Evolutionary conservation across 1,140 invertebrate genomes (phyloP), one percentile per base, ranked within the genome.

Genomic region (Gonioctena quinquepunctata): DNA sequence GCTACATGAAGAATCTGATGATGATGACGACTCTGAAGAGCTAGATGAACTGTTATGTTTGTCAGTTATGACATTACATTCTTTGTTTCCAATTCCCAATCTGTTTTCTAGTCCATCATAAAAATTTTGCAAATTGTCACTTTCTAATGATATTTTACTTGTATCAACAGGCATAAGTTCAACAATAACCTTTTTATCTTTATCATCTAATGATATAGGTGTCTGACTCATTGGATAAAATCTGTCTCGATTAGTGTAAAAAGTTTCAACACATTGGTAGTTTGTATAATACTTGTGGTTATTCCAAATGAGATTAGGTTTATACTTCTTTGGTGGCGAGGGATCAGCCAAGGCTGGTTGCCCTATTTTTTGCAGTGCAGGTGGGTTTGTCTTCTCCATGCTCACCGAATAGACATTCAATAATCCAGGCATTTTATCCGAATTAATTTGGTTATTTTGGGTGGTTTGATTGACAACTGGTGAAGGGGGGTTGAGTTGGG

Each of bases 241-340:
- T 13, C 77, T 50, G 23, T 80, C 78, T 3, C 60, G 42, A 42
- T 77, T 73, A 6, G 42, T 42, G 22, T 76, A 75, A 3, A 73
- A 52, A 7, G 70, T 72, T 16, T 74, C 63, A 6, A 59, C 21
- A 27, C 77, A 79, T n/a, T 62, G 49, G 60, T 79, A 77, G 3
- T 78, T 74, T 2, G 73, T 74, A 52, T 76, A 80, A 54, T 67
- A 77, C n/a, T 72, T 77, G n/a, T 72, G 71, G 21, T 76, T 73
- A 13, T 23, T 70, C 79, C 77, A 80, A 16, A 77, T 75, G 1
- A 69, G 57, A 59, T 78, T 79, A 0, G 73, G 72, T 52, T 74
- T 79, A 56, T 59, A 63, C 1, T 49, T 49, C 25, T 54, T 63
- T 26, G 23, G 61, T 1, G 60, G 68, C 8, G 54, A 16, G 8